Evolutionary conservation across 1,140 invertebrate species (phyloP).

Genomic region (Medauroidea extradentata): DNA sequence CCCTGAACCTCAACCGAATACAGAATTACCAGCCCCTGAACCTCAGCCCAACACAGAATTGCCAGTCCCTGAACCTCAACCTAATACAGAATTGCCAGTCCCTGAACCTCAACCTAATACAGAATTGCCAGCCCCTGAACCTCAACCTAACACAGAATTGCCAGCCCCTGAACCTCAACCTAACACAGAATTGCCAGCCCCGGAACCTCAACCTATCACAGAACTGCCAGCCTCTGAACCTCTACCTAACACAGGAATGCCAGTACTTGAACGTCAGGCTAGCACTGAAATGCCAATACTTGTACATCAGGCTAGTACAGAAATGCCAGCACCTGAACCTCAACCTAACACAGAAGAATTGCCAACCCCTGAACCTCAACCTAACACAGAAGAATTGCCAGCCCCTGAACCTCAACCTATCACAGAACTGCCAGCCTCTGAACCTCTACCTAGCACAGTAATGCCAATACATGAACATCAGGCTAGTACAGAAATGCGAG

Average conservation of each 20-base stretch:
- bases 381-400: conserved; percentile 36
- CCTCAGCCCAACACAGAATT: background rate
- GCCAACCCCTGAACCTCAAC: conserved; percentile 21
- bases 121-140: background rate
- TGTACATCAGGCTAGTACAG: conserved; percentile 21
- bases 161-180: background rate
- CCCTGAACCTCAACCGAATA: too few relatives aligned
- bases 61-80: too few relatives aligned
- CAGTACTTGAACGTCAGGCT: conserved; percentile 24
- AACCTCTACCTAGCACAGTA: conserved; percentile 22
- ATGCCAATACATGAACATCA: conserved; percentile 27
- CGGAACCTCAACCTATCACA: background rate
- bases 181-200: background rate
- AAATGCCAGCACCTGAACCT: conserved; percentile 29
- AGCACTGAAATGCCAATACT: conserved; percentile 29
- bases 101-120: background rate
- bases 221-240: background rate
- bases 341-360: conserved; percentile 32
- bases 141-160: background rate
- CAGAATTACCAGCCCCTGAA: too few relatives aligned
- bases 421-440: background rate
- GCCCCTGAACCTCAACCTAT: conserved; percentile 34
- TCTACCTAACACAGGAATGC: background rate
- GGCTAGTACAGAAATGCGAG: conserved; percentile 29
- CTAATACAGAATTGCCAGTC: too few relatives aligned